phyloP scores from a whole-genome alignment of 2,113 vertebrate species.

The Callipepla californica region DNA sequence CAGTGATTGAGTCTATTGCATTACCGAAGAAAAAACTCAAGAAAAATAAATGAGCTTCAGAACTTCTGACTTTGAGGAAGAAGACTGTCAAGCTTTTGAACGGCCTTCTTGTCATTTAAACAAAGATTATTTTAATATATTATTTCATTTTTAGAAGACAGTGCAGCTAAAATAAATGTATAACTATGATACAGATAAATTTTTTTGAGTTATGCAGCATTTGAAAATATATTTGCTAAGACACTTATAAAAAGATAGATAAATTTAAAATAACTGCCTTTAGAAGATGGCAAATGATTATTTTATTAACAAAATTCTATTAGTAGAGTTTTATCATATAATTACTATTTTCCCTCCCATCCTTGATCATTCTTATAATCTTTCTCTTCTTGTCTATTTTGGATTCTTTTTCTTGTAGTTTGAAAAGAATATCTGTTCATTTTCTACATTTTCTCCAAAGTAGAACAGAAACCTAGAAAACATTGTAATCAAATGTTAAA shows the following conservation, averaged over 20 bases:
- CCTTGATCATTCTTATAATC: neutral
- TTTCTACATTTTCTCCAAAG: neutral
- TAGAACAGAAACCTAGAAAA: neutral
- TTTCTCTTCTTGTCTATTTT: neutral
- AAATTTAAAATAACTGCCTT: neutral
- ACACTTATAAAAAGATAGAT: neutral
- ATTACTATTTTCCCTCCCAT: neutral
- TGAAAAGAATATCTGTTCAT: neutral
- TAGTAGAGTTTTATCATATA: neutral
- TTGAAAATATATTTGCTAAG: neutral
- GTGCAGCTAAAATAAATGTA: neutral
- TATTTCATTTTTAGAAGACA: neutral
- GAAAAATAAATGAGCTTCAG: neutral
- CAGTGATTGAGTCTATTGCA: neutral
- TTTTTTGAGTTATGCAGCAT: neutral
- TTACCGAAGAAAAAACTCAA: neutral
- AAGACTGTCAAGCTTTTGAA: neutral
- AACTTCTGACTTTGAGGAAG: neutral
- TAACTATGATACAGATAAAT: neutral
- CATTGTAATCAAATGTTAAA: constrained; percentile 37
- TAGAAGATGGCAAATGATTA: neutral
- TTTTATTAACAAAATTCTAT: neutral
- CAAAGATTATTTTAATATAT: neutral
- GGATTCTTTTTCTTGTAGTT: neutral
- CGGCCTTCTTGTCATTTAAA: neutral